Evolutionary conservation across 1,140 invertebrate species (phyloP).

Genomic region (Sycophaga agraensis): DNA sequence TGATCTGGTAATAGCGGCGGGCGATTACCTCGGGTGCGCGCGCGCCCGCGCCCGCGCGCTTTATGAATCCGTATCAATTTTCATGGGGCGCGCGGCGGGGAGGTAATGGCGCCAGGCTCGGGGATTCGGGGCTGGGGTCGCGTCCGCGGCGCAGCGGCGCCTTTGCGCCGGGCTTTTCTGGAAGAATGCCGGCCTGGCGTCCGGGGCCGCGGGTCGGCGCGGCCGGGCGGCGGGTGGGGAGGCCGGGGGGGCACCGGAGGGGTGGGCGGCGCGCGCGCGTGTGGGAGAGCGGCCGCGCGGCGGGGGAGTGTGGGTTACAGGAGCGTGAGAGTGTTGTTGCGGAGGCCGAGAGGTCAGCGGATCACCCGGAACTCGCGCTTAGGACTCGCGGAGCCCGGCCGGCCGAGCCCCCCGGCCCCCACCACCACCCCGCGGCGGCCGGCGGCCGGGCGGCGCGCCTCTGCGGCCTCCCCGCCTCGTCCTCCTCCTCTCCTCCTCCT

Average conservation of each 20-base stretch:
- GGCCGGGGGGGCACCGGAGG: slow-evolving; percentile 35
- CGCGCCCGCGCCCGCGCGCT: too few relatives aligned
- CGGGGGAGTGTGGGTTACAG: slow-evolving; percentile 60
- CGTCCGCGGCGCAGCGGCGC: slow-evolving; percentile 2
- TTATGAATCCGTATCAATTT: too few relatives aligned
- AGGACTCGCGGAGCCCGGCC: slow-evolving; percentile 42
- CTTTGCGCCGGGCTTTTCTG: slow-evolving; percentile 23
- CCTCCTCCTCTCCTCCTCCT: slow-evolving; percentile 28
- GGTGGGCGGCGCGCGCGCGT: slow-evolving; percentile 19
- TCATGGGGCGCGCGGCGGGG: too few relatives aligned
- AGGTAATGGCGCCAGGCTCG: neutral
- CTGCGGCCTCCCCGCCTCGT: slow-evolving; percentile 17
- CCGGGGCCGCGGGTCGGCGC: slow-evolving; percentile 14
- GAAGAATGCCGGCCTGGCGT: slow-evolving; percentile 46
- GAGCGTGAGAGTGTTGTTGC: slow-evolving; percentile 60
- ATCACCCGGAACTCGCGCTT: slow-evolving; percentile 60
- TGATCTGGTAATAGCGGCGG: too few relatives aligned
- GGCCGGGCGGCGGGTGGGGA: slow-evolving; percentile 38
- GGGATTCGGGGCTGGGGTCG: neutral
- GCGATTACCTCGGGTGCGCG: too few relatives aligned
- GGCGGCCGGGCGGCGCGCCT: too few relatives aligned
- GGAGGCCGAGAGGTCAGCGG: slow-evolving; percentile 60
- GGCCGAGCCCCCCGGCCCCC: too few relatives aligned
- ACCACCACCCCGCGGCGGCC: slow-evolving; percentile 23
- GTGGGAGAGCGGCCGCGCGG: slow-evolving; percentile 1